These are phyloP conservation scores for Lophotriccus pileatus DNA, from an alignment of 2,797 vertebrate genomes.

Conservation along the genomic window DNA sequence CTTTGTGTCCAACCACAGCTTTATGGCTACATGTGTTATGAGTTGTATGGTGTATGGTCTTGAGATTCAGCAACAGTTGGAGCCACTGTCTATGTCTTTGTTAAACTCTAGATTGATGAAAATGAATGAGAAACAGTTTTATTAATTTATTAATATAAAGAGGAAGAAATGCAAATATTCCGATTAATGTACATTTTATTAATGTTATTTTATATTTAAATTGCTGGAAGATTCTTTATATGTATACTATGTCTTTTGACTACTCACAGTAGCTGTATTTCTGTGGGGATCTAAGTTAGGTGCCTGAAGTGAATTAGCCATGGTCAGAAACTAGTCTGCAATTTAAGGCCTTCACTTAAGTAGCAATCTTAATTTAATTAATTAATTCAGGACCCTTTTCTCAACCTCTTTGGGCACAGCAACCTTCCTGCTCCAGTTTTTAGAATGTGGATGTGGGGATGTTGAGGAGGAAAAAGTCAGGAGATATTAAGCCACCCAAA, in stretches of 20 bases:
- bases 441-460: fast-evolving
- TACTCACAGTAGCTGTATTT: not conserved
- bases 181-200: not conserved
- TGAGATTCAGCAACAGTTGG: not conserved
- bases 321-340: not conserved
- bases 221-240: not conserved
- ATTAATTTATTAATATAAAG: not conserved
- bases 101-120: not conserved
- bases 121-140: not conserved
- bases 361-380: not conserved
- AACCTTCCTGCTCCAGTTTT: not conserved
- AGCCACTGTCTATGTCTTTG: not conserved
- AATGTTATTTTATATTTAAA: not conserved
- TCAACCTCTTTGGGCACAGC: not conserved
- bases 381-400: not conserved
- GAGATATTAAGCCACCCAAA: not conserved
- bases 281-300: not conserved
- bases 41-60: not conserved
- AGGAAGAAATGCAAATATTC: not conserved
- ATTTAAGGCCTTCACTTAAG: not conserved
- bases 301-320: not conserved
- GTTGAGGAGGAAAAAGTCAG: not conserved
- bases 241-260: not conserved
- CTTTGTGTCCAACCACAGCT: not conserved
- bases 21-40: not conserved